A percentile compares a stretch with the other conserved stretches of the same genome.
These are phyloP conservation scores for Drosophila melanocephala DNA, from an alignment of 2,888 invertebrate genomes.

Conservation along the genomic window DNA sequence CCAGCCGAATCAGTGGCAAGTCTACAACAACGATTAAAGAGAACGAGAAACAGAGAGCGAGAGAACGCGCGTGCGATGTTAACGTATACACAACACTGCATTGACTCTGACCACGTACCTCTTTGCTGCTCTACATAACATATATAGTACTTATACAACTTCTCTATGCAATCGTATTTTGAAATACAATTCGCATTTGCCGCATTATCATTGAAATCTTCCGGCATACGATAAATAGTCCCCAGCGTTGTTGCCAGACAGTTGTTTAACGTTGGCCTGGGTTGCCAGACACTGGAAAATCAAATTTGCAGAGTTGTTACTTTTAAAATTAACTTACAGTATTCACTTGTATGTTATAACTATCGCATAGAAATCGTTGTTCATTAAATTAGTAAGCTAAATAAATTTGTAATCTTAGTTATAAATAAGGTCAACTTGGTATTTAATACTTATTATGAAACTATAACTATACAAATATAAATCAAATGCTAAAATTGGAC, in stretches of 20 bases:
- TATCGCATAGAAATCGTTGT: not conserved
- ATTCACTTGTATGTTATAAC: not conserved
- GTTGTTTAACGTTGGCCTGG: not conserved
- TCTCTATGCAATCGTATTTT: conserved; percentile 13
- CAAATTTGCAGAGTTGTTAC: not conserved
- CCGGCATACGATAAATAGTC: not conserved
- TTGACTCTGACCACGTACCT: conserved; percentile 14
- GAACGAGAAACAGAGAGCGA: conserved; percentile 5
- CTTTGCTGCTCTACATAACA: conserved; percentile 1
- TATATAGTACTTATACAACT: conserved; percentile 14
- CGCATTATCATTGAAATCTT: not conserved
- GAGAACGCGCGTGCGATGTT: conserved; percentile 49
- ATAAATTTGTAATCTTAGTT: not conserved
- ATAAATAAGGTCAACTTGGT: not conserved
- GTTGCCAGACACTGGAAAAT: conserved; percentile 15
- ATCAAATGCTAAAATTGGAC: not conserved
- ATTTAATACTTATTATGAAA: not conserved
- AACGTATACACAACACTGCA: conserved; percentile 40
- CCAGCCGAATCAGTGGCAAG: conserved; percentile 51
- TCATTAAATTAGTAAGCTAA: not conserved
- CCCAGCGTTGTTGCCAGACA: conserved; percentile 23
- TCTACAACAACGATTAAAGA: conserved; percentile 47
- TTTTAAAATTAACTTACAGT: not conserved
- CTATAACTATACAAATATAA: not conserved
- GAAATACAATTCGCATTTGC: conserved; percentile 14